These are phyloP conservation scores for Cyrtorhinus lividipennis DNA, from an alignment of 1,140 invertebrate species.

Conservation along the genomic window DNA sequence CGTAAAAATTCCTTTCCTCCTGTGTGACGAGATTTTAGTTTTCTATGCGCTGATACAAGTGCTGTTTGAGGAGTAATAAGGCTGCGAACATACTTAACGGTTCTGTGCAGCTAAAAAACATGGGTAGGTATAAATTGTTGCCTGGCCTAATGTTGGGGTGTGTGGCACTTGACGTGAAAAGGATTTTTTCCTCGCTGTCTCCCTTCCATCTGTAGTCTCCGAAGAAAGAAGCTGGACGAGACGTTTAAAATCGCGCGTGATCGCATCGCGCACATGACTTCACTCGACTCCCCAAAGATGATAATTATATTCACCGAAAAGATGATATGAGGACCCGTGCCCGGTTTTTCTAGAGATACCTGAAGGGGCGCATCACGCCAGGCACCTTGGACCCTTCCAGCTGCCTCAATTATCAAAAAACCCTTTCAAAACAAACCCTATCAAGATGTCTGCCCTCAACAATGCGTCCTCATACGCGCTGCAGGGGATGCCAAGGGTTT, in stretches of 20 bases:
- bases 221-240: too few species aligned
- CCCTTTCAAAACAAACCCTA: not conserved
- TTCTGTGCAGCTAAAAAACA: too few species aligned
- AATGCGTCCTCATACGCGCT: not conserved
- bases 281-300: not conserved
- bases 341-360: not conserved
- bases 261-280: not conserved
- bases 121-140: too few species aligned
- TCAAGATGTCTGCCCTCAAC: constrained; percentile 2
- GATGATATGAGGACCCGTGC: not conserved
- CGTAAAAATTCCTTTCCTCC: too few species aligned
- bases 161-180: too few species aligned
- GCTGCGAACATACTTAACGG: too few species aligned
- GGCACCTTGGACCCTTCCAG: not conserved
- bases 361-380: not conserved
- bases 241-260: not conserved
- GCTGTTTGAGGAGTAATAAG: too few species aligned
- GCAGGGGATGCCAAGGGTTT: not conserved
- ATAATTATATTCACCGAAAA: not conserved
- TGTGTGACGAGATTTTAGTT: too few species aligned
- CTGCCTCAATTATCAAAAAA: not conserved
- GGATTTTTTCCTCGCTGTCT: too few species aligned
- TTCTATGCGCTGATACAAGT: too few species aligned
- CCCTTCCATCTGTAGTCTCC: too few species aligned
- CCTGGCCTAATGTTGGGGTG: too few species aligned